Base-by-base conservation (phyloP, 2,113 vertebrate genomes). In the Toxostoma redivivum region DNA sequence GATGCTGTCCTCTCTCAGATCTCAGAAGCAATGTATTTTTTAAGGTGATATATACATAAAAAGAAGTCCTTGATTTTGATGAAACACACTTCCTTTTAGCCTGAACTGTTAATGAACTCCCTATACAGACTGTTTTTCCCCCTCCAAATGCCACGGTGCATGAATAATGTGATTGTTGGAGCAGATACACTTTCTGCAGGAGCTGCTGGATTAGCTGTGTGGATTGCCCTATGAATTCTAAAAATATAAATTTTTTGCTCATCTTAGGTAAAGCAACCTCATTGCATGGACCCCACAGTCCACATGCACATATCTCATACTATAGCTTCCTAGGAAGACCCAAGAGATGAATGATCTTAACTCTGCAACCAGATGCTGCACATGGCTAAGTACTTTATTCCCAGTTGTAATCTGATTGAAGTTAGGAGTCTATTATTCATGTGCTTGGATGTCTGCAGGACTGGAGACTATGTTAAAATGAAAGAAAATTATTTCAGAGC, bases 331-430 rank as follows among this genome's bases (percentile, higher is more conserved):
- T 53, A 67, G 85, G 84, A 81, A 66, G 69, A 92, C 60, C 28
- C 83, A 74, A n/a, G 72, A 96, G 65, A 87, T 79, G 47, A 80
- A 73, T 54, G 47, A 60, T 91, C n/a, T 71, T 72, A 85, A 72
- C 69, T 94, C 77, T 87, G 53, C 69, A 81, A 53, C 60, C 73
- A 87, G 92, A 90, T 91, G 90, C 78, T 90, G 87, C 48, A 76
- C 61, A 30, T 87, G 90, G 70, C 81, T 93, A 51, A 91, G 17
- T 90, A 85, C 73, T 45, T 92, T 89, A 89, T 92, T 92, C 57
- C 70, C 84, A 81, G 28, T n/a, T 89, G 77, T 81, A 97, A 79
- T 81, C 31, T 92, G 89, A 91, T 89, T 94, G 91, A 94, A 88
- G 86, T 84, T 92, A 84, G 37, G 37, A 81, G 65, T 84, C 89